Base-by-base conservation (phyloP, 2,888 invertebrate genomes). In the Mantis religiosa region DNA sequence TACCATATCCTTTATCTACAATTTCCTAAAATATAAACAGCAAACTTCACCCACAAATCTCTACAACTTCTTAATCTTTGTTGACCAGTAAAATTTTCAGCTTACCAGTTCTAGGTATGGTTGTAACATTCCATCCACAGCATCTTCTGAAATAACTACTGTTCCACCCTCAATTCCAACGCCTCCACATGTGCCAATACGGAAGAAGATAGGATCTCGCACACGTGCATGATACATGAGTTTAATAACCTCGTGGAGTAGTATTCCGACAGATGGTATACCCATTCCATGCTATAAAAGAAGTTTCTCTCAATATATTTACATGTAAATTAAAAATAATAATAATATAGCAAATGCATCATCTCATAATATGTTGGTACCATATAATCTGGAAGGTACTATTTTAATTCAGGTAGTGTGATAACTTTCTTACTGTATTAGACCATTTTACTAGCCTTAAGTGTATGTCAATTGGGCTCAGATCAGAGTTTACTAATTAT, bases 191-290 rank as follows among this genome's bases (percentile, higher is more conserved):
- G 99, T 99, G 47, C 96, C 96, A 92, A 99, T 97, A 91, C 99
- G 95, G 94, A 99, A 97, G 95, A 99, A 98, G 89, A 98, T 95
- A 0, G 99, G 98, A 93, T 98, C 98, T 90, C 95, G 95, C 90
- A 96, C 97, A 92, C 95, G 96, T 83, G 99, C 98, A 93, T 98
- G 98, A 93, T 97, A 97, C 97, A 99, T 97, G 91, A 99, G 94
- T 94, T 99, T 99, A 92, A 99, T 98, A 90, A 98, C 95, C 94
- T 99, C 99, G 93, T 99, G 98, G 89, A 99, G 95, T 88, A 99
- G 95, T 91, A 99, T 99, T 88, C 98, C 98, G 89, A 99, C 96
- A 0, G 99, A 99, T 8, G 99, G 98, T 88, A 98, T 97, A 8
- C 99, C 99, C 98, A 99, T 99, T 89, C 99, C 99, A 92, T 99